Conservation (phyloP, 2,113 vertebrate species). For the Monopterus albus region DNA sequence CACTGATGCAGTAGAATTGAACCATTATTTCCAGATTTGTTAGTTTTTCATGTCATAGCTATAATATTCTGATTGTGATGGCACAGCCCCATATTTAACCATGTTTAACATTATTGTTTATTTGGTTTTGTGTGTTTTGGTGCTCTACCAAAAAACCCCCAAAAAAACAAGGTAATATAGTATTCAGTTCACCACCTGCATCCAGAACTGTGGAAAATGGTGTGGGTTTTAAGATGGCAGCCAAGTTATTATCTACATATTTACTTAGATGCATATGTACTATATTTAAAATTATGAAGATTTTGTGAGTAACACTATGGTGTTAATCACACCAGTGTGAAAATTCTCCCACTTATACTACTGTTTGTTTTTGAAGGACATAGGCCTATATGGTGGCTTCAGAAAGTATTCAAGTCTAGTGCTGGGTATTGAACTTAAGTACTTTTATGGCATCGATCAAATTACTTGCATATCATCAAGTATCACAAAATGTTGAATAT, state of each 20-base stretch:
- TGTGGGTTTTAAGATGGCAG: background rate
- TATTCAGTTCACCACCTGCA: background rate
- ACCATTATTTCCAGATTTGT: background rate
- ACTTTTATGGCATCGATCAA: too few species aligned
- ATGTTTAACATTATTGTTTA: too few species aligned
- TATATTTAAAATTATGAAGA: background rate
- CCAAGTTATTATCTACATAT: background rate
- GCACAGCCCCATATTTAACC: background rate
- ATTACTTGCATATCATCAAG: too few species aligned
- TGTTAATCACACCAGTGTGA: background rate
- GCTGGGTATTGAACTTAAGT: too few species aligned
- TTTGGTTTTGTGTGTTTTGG: background rate
- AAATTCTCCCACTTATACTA: background rate
- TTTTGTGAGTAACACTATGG: too few species aligned
- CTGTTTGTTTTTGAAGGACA: too few species aligned
- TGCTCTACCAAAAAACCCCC: too few species aligned
- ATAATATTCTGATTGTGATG: background rate
- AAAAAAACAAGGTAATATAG: background rate
- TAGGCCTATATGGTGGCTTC: too few species aligned
- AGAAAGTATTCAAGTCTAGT: too few species aligned
- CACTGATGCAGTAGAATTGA: background rate
- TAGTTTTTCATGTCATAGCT: background rate
- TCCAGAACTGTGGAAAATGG: background rate
- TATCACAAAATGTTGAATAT: too few species aligned
- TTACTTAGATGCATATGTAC: background rate